Conservation (phyloP, 2,888 invertebrate species). For the Clunio marinus region DNA sequence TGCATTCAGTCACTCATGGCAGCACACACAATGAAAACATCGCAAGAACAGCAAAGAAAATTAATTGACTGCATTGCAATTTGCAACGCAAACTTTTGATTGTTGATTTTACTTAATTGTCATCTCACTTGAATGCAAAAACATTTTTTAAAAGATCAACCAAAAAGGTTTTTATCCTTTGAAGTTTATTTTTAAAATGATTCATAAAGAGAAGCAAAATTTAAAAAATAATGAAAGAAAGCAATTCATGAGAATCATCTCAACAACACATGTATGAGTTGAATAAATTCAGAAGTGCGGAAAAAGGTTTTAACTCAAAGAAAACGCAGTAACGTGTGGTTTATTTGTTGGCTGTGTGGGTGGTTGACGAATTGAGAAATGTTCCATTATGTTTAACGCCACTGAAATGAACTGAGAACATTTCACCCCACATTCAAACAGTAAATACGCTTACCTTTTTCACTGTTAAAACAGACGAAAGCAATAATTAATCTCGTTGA, state of each 20-base stretch:
- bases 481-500: background rate
- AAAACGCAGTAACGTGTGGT: too few relatives aligned
- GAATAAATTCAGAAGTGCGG: background rate
- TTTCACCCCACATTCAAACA: too few relatives aligned
- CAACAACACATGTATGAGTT: background rate
- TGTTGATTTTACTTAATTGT: conserved; percentile 6
- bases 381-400: too few relatives aligned
- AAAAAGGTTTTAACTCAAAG: too few relatives aligned
- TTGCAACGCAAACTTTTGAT: conserved; percentile 8
- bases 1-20: too few relatives aligned
- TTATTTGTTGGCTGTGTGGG: too few relatives aligned
- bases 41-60: conserved; percentile 14
- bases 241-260: too few relatives aligned
- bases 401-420: too few relatives aligned
- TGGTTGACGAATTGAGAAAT: too few relatives aligned
- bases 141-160: background rate
- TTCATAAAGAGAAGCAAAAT: background rate
- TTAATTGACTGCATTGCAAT: conserved; percentile 31
- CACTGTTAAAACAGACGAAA: conserved; percentile 1
- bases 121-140: background rate
- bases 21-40: background rate
- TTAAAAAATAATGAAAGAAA: too few relatives aligned
- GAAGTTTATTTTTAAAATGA: conserved; percentile 3
- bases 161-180: background rate
- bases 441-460: background rate